Conservation (phyloP, 2,113 vertebrate genomes). For the Camelus bactrianus region DNA sequence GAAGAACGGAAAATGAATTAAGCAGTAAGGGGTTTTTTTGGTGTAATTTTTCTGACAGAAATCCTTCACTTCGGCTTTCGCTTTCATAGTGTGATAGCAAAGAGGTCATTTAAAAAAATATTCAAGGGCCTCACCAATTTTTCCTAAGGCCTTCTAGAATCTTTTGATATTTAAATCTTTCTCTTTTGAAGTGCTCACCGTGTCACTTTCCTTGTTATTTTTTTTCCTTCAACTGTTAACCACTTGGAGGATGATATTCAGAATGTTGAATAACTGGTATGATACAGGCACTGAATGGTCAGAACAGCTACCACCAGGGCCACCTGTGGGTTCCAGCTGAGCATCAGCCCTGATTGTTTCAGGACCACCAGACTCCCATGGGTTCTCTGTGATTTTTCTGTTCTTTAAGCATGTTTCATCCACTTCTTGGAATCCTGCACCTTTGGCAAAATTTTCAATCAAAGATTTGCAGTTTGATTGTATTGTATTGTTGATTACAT, state of each 20-base stretch:
- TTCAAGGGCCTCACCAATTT: conserved; percentile 39
- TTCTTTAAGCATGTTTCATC: not conserved
- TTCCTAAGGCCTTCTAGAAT: conserved; percentile 51
- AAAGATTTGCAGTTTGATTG: not conserved
- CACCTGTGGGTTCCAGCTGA: not conserved
- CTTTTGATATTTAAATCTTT: conserved; percentile 78
- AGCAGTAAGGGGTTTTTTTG: not conserved
- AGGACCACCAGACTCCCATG: not conserved
- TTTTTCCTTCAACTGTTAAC: conserved; percentile 38
- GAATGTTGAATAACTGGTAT: not conserved
- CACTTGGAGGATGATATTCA: not conserved
- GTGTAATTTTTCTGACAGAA: conserved; percentile 74
- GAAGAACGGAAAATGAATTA: conserved; percentile 57
- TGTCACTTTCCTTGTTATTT: conserved; percentile 54
- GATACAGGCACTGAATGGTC: not conserved
- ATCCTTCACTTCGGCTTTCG: conserved; percentile 58
- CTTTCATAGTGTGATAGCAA: conserved; percentile 51
- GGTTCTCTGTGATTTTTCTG: not conserved
- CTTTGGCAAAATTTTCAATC: not conserved
- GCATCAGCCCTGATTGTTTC: not conserved
- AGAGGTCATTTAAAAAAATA: conserved; percentile 72
- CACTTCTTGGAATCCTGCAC: not conserved
- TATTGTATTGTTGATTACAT: not conserved
- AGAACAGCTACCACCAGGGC: not conserved
- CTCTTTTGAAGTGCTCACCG: conserved; percentile 67